These are phyloP conservation scores for Fratercula arctica DNA, from an alignment of 2,797 vertebrate species.

Conservation along the genomic window DNA sequence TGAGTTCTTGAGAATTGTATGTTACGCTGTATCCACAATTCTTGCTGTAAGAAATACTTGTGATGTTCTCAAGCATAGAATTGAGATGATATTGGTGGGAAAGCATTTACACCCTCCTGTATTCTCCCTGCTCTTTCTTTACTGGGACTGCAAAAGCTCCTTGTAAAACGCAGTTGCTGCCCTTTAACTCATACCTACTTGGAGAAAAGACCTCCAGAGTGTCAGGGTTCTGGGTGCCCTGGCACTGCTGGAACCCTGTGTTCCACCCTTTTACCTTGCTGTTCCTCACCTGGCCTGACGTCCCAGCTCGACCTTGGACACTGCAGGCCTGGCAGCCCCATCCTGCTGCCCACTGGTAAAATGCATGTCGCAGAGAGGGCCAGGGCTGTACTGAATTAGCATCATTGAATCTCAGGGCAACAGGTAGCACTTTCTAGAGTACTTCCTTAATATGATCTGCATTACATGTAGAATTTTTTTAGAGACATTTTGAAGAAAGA, in stretches of 20 bases:
- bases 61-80: neutral
- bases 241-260: neutral
- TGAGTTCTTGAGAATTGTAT: neutral
- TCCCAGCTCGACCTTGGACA: rapidly evolving
- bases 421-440: neutral
- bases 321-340: neutral
- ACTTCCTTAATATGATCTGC: too few relatives aligned
- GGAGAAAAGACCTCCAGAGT: neutral
- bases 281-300: neutral
- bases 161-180: neutral
- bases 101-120: neutral
- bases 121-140: neutral
- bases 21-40: neutral
- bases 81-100: neutral
- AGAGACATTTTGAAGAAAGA: neutral
- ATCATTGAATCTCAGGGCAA: neutral
- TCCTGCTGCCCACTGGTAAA: neutral
- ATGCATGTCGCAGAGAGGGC: neutral
- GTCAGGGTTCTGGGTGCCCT: neutral
- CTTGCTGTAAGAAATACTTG: neutral
- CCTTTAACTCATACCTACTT: neutral
- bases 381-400: neutral
- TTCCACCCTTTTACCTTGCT: neutral
- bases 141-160: neutral
- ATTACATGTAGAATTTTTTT: neutral